Evolutionary conservation across 2,888 invertebrate species (phyloP).

Genomic region (Galeruca laticollis): DNA sequence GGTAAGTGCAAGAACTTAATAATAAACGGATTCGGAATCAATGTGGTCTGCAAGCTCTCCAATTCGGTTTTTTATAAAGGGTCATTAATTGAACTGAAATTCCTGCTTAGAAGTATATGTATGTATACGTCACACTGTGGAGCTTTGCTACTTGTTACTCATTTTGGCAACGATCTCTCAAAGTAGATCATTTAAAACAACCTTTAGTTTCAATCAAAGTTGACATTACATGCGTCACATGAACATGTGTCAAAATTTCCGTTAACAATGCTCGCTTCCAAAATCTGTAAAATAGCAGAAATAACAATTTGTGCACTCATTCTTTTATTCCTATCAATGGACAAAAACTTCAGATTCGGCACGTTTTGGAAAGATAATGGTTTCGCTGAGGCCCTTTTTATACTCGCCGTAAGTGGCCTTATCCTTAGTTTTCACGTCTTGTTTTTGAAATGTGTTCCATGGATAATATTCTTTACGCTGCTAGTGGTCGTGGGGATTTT

Average conservation of each 20-base stretch:
- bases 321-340: conserved; percentile 2
- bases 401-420: background rate
- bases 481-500: background rate
- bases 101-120: no score
- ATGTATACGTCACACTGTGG: no score
- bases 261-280: background rate
- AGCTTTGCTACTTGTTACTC: no score
- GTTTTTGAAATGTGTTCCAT: background rate
- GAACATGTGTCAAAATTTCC: background rate
- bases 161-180: no score
- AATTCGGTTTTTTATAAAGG: no score
- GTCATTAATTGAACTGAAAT: no score
- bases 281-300: background rate
- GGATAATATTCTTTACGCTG: background rate
- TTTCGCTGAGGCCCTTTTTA: background rate
- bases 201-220: background rate
- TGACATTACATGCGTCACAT: background rate
- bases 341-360: background rate
- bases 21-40: no score
- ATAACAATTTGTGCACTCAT: background rate
- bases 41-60: no score
- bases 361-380: background rate
- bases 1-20: no score
- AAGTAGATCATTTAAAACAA: background rate
- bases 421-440: background rate